Evolutionary conservation across 2,888 invertebrate genomes (phyloP).

Genomic region (Smittia aterrima): DNA sequence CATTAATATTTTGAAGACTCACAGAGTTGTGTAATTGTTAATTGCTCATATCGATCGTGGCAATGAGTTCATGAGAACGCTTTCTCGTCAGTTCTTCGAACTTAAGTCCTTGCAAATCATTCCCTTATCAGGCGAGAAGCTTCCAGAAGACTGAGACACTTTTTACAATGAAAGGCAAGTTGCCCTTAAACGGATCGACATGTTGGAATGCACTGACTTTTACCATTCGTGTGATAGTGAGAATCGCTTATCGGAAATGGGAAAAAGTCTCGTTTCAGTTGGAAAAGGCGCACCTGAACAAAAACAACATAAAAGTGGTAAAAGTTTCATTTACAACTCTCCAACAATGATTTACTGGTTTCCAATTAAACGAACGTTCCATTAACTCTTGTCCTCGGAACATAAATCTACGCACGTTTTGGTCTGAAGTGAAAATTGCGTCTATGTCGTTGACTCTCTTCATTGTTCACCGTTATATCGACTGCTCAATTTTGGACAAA

Average conservation of each 20-base stretch:
- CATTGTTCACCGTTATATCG: conserved; percentile 9
- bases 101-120: too few species aligned
- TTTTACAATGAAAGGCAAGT: not conserved
- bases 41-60: too few species aligned
- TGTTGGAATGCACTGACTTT: conserved; percentile 34
- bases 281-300: conserved; percentile 4
- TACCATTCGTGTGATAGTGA: conserved; percentile 1
- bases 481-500: conserved; percentile 1
- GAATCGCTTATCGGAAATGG: not conserved
- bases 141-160: not conserved
- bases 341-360: conserved; percentile 21
- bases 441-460: not conserved
- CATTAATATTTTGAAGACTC: too few species aligned
- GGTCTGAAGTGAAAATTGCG: not conserved
- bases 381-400: not conserved
- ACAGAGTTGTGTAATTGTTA: too few species aligned
- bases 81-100: too few species aligned
- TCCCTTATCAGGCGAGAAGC: not conserved
- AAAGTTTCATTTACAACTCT: conserved; percentile 17
- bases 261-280: not conserved
- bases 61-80: too few species aligned
- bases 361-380: conserved; percentile 16
- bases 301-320: not conserved
- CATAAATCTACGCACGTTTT: not conserved
- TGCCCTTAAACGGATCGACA: conserved; percentile 15